Evolutionary conservation across 2,797 vertebrate species (phyloP), one percentile per base, ranked within the genome.

Genomic region (Cynodonichthys magdalenae): DNA sequence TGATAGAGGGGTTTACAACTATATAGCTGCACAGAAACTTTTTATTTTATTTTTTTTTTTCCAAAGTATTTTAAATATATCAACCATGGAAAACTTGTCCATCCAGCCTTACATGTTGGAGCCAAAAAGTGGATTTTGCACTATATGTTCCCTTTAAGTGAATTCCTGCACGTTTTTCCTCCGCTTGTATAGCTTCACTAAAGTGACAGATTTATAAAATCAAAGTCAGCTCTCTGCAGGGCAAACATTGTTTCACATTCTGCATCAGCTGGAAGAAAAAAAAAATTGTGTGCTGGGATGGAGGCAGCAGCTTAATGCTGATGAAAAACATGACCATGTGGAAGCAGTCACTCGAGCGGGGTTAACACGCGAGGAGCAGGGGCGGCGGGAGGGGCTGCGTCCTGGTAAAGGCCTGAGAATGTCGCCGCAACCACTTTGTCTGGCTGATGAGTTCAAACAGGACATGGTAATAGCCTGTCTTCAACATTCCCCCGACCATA

Each of bases 381-480:
- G 70, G 6, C 24, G 62, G 75, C 53, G 28, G 75, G 68, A 66
- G 80, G 70, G 60, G 48, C 47, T n/a, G 63, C 36, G 80, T 65
- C 36, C 46, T 9, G 42, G 74, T 59, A 56, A 67, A 77, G 78
- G 72, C 63, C 71, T 4, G 51, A 19, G 19, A 79, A 72, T 46
- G 74, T 73, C 55, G 53, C 59, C 0, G 53, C 59, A 59, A 60
- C 66, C 79, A 86, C 87, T 90, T 88, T 77, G 83, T 75, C 87
- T 92, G 92, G 91, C 86, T 90, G 91, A 93, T 93, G 92, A 92
- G 83, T 92, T 92, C 86, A 89, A 91, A 91, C 87, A 81, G 88
- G 81, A 90, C 88, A 90, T 91, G 92, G 90, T 92, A 93, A 93
- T 92, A 90, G 90, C 91, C 92, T 92, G 92, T 93, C 92, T 90